Evolutionary conservation across 1,140 invertebrate genomes (phyloP).

Genomic region (Heterodera schachtii): DNA sequence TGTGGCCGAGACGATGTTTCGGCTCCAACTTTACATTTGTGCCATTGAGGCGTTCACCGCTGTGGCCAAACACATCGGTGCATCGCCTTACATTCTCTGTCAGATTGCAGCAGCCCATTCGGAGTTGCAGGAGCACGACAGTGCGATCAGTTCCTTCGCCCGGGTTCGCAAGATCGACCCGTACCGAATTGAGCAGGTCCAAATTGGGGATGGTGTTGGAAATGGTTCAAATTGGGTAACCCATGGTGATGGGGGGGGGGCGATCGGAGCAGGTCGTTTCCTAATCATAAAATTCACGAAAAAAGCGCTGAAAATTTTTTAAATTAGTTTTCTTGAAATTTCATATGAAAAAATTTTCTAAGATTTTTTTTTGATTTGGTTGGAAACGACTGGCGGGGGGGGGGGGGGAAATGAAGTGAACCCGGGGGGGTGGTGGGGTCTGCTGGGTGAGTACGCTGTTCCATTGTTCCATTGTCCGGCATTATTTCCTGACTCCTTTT

Average conservation of each 20-base stretch:
- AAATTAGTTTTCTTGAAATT: too few relatives aligned
- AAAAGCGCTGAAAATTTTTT: too few relatives aligned
- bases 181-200: constrained; percentile 44
- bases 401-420: too few relatives aligned
- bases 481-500: constrained; percentile 20
- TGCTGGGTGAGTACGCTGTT: too few relatives aligned
- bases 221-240: too few relatives aligned
- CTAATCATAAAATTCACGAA: too few relatives aligned
- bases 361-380: not conserved
- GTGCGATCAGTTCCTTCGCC: constrained; percentile 53
- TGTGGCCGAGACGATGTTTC: constrained; percentile 43
- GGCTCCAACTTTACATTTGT: constrained; percentile 47
- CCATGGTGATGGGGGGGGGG: not conserved
- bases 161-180: constrained; percentile 54
- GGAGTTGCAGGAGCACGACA: constrained; percentile 54
- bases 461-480: not conserved
- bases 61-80: constrained; percentile 31
- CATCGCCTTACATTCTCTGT: constrained; percentile 48
- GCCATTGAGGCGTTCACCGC: constrained; percentile 47
- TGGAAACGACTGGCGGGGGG: too few relatives aligned
- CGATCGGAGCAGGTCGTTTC: too few relatives aligned
- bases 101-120: constrained; percentile 47
- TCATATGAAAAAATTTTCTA: not conserved
- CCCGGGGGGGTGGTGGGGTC: too few relatives aligned
- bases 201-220: not conserved